Conservation (phyloP, 92 coral and sea anemone genomes). For the Zoanthus sociatus region DNA sequence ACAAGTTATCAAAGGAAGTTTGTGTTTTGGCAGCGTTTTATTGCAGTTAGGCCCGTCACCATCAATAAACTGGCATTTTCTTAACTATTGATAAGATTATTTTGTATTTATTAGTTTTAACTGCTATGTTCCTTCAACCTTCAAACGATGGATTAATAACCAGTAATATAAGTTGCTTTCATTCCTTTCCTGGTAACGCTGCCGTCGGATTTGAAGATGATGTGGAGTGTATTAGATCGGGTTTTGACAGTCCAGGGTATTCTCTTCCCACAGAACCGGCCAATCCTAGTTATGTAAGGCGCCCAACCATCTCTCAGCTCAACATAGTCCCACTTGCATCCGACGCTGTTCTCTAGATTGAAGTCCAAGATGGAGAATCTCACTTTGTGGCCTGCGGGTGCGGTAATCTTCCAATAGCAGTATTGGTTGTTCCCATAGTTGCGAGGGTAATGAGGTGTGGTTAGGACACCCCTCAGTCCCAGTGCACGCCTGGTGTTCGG, state of each 20-base stretch:
- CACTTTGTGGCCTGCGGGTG: constrained; percentile 44
- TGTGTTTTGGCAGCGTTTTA: no score
- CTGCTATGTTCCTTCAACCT: neutral
- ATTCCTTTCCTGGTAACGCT: constrained; percentile 72
- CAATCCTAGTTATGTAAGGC: constrained; percentile 34
- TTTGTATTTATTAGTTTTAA: no score
- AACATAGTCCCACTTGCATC: constrained; percentile 71
- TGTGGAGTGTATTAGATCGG: constrained; percentile 43
- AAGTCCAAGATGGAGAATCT: constrained; percentile 60
- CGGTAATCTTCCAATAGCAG: constrained; percentile 69
- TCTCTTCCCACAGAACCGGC: constrained; percentile 70
- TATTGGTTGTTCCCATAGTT: constrained; percentile 59
- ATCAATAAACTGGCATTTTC: no score
- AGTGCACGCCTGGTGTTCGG: neutral
- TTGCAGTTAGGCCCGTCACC: no score
- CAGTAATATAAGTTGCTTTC: constrained; percentile 38
- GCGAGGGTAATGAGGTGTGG: constrained; percentile 63
- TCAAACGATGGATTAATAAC: neutral
- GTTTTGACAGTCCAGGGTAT: constrained; percentile 39
- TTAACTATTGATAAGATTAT: no score
- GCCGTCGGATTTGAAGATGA: constrained; percentile 68
- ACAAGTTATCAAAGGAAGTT: no score
- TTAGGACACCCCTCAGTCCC: neutral
- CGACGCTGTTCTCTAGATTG: constrained; percentile 57
- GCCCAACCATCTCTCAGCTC: constrained; percentile 19